A percentile compares a stretch with the other conserved stretches of the same genome.
Evolutionary conservation across 2,888 invertebrate species (phyloP).

Genomic region (Cataglyphis rosenhaueri): DNA sequence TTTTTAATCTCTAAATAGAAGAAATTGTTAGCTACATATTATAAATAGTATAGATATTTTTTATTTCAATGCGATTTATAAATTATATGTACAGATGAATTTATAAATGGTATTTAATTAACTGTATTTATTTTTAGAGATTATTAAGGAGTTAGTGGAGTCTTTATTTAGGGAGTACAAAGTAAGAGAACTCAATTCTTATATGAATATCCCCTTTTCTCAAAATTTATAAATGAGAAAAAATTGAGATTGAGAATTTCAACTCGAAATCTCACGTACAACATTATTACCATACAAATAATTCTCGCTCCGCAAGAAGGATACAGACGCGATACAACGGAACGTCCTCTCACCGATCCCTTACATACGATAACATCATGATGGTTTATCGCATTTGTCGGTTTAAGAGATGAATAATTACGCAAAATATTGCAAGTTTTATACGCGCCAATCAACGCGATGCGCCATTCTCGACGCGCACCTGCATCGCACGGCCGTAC

Average conservation of each 20-base stretch:
- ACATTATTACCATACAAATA: constrained; percentile 30
- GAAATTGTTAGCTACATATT: background rate
- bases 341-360: background rate
- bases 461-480: constrained; percentile 26
- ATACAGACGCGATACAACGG: background rate
- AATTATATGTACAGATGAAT: too few relatives aligned
- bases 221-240: background rate
- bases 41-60: too few relatives aligned
- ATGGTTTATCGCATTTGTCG: constrained; percentile 21
- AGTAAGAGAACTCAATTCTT: background rate
- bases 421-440: constrained; percentile 30
- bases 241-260: background rate
- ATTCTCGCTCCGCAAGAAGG: background rate
- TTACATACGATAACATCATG: background rate
- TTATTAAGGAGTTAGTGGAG: too few relatives aligned
- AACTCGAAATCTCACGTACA: too few relatives aligned
- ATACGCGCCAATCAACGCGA: constrained; percentile 34
- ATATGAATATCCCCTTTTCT: background rate
- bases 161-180: background rate
- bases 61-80: too few relatives aligned
- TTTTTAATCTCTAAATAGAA: background rate
- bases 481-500: constrained; percentile 29
- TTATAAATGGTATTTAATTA: too few relatives aligned
- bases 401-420: constrained; percentile 34
- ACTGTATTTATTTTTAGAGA: too few relatives aligned